phyloP scores from a whole-genome alignment of 2,797 vertebrate species.

The Gymnothorax reevesii region DNA sequence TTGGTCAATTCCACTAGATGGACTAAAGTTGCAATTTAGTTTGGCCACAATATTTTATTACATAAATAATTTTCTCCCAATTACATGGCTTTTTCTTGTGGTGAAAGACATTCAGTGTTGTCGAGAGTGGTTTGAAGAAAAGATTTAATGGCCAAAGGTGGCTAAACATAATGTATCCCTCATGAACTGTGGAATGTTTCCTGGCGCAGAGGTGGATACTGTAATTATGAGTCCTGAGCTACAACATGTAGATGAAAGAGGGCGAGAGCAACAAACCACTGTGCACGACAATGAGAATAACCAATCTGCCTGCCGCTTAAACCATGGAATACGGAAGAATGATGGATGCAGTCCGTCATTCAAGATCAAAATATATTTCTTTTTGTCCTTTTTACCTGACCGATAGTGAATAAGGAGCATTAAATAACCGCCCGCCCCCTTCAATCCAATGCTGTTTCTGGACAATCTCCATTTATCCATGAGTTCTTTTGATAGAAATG shows the following conservation, averaged over 20 bases:
- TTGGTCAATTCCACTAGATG: not conserved
- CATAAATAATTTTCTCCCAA: not conserved
- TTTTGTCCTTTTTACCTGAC: not conserved
- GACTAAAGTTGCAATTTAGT: not conserved
- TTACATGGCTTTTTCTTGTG: not conserved
- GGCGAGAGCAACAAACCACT: not conserved
- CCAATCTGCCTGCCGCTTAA: not conserved
- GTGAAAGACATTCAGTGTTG: not conserved
- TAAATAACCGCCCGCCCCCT: not conserved
- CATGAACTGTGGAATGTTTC: conserved; percentile 7
- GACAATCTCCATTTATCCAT: not conserved
- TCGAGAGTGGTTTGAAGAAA: not conserved
- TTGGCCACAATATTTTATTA: not conserved
- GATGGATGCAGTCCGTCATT: not conserved
- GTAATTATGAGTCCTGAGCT: not conserved
- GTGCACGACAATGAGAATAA: not conserved
- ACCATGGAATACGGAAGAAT: not conserved
- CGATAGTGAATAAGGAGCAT: not conserved
- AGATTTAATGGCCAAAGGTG: not conserved
- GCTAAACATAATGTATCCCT: not conserved
- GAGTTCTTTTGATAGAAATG: not conserved
- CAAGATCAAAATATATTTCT: not conserved
- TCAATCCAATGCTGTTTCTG: not conserved
- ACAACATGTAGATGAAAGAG: not conserved
- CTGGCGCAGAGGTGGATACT: not conserved